These are phyloP conservation scores for Metopolophium dirhodum DNA, from an alignment of 1,140 invertebrate species.

Conservation along the genomic window DNA sequence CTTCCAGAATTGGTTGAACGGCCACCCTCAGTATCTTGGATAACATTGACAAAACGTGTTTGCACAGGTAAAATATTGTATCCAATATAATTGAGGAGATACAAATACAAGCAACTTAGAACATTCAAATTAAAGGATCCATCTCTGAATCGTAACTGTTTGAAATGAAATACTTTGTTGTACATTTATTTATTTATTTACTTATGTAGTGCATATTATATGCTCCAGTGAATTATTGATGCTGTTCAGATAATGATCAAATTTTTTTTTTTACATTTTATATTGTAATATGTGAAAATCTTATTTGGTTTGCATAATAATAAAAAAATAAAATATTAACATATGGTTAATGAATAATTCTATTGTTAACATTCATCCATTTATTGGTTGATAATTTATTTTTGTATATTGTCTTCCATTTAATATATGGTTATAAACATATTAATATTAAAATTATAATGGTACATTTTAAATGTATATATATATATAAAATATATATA, in stretches of 20 bases:
- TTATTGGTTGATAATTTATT: background rate
- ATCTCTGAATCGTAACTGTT: background rate
- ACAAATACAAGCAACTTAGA: background rate
- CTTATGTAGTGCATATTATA: background rate
- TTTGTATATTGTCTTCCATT: conserved; percentile 25
- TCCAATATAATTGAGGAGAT: conserved; percentile 61
- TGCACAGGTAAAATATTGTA: conserved; percentile 66
- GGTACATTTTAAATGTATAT: background rate
- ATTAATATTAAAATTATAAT: conserved; percentile 36
- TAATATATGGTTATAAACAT: conserved; percentile 17
- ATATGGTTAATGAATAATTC: background rate
- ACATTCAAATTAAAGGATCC: background rate
- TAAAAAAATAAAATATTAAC: background rate
- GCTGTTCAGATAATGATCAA: background rate
- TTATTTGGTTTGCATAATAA: background rate
- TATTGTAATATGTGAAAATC: background rate
- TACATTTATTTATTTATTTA: conserved; percentile 11
- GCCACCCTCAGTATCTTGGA: conserved; percentile 65
- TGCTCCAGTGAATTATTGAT: background rate
- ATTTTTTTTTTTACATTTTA: background rate
- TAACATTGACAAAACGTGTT: conserved; percentile 63
- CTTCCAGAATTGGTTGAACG: conserved; percentile 64
- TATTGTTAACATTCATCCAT: background rate
- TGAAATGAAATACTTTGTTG: background rate
- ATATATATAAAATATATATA: background rate